Conservation (phyloP, 2,888 invertebrate species). For the Cloeon dipterum region DNA sequence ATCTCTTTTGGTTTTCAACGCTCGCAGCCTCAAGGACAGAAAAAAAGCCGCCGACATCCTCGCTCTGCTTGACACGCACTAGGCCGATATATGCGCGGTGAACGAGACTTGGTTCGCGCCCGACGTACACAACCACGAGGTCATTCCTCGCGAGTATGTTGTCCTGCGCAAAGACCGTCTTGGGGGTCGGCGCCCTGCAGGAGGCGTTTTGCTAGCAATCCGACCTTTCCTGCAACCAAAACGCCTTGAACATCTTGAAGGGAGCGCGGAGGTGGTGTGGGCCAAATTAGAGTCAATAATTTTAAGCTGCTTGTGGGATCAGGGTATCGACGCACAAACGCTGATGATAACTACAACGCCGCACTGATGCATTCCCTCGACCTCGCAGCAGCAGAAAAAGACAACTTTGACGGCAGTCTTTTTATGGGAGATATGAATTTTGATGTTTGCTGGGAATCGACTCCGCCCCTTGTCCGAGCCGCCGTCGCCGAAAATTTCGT, state of each 20-base stretch:
- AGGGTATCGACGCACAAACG: not conserved
- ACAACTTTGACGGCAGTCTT: not conserved
- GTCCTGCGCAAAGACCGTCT: too few relatives aligned
- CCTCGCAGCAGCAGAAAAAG: not conserved
- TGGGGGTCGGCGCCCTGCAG: too few relatives aligned
- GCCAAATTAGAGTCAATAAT: not conserved
- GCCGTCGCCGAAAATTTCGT: not conserved
- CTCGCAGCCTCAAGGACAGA: not conserved
- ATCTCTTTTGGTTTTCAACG: not conserved
- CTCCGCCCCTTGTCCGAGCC: not conserved
- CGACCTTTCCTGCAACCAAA: too few relatives aligned
- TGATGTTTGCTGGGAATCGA: not conserved
- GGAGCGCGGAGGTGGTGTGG: too few relatives aligned
- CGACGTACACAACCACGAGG: not conserved
- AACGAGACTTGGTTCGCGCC: too few relatives aligned
- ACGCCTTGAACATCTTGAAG: not conserved
- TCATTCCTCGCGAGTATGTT: not conserved
- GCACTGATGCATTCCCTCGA: not conserved
- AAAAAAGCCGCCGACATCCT: not conserved
- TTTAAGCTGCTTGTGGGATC: too few relatives aligned
- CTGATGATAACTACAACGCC: not conserved
- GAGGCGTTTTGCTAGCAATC: too few relatives aligned
- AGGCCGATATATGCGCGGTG: not conserved
- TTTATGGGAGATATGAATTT: too few relatives aligned
- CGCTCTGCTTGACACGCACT: not conserved